Conservation (phyloP, 2,113 vertebrate genomes). For the Synodontis membranacea region DNA sequence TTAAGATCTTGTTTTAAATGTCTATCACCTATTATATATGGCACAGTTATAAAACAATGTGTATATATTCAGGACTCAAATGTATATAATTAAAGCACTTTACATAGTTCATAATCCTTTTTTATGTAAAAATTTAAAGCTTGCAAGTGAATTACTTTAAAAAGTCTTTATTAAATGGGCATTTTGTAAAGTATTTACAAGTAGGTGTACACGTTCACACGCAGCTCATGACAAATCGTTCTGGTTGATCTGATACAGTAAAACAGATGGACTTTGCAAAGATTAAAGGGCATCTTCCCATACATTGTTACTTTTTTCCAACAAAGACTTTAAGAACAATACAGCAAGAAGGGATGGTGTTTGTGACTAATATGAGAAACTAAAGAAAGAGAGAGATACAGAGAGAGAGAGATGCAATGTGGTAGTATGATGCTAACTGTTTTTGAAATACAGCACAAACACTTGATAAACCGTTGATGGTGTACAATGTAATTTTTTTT, state of each 20-base stretch:
- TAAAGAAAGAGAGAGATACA: background rate
- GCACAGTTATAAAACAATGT: conserved; percentile 2
- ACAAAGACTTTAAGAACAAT: conserved; percentile 10
- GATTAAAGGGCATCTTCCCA: conserved; percentile 52
- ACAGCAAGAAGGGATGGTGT: background rate
- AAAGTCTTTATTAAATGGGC: conserved; percentile 75
- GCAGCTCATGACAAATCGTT: conserved; percentile 46
- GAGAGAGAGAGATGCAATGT: conserved; percentile 18
- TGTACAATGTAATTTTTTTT: conserved; percentile 18
- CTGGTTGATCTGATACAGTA: conserved; percentile 47
- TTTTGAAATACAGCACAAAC: background rate
- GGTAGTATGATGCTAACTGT: conserved; percentile 27
- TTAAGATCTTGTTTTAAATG: background rate
- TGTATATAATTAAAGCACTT: conserved; percentile 8
- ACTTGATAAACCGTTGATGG: conserved; percentile 28
- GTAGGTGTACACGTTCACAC: conserved; percentile 63
- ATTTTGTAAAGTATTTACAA: conserved; percentile 73
- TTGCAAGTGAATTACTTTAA: conserved; percentile 50
- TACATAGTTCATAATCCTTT: background rate
- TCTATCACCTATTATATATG: conserved; percentile 43
- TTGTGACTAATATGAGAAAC: background rate
- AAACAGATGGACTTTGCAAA: conserved; percentile 44
- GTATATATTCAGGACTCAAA: background rate
- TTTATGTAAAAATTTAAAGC: conserved; percentile 21
- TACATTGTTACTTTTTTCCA: conserved; percentile 10